Conservation (phyloP, 2,113 vertebrate species). For the Edolisoma coerulescens region DNA sequence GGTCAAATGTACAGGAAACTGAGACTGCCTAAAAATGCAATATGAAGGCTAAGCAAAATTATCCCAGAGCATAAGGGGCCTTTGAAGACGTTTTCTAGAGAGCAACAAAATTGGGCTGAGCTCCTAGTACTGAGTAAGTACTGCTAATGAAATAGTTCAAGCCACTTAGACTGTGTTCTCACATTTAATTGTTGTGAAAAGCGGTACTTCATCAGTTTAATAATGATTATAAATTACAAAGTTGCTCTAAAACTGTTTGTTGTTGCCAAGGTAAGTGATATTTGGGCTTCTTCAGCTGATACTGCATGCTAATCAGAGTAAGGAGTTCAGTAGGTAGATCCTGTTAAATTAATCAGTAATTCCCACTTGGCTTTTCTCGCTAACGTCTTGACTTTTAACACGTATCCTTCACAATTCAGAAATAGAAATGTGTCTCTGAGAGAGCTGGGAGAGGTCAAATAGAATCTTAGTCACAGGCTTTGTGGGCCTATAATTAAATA, state of each 20-base stretch:
- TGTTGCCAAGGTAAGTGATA: background rate
- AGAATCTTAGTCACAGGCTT: background rate
- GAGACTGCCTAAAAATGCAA: background rate
- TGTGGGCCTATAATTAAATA: background rate
- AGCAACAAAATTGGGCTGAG: background rate
- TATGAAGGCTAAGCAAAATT: background rate
- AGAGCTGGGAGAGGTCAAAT: background rate
- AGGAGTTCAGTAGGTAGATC: background rate
- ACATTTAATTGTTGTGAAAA: background rate
- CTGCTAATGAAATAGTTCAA: background rate
- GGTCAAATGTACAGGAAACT: background rate
- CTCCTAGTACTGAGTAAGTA: background rate
- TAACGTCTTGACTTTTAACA: background rate
- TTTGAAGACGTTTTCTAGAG: background rate
- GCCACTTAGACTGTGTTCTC: background rate
- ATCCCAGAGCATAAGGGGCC: background rate
- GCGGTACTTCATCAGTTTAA: background rate
- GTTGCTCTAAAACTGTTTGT: background rate
- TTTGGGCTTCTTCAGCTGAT: background rate
- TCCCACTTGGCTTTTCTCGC: background rate
- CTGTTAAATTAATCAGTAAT: background rate
- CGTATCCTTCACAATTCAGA: background rate
- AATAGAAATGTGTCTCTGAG: background rate
- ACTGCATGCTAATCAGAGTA: background rate
- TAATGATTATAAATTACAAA: background rate